A percentile compares a stretch with the other conserved stretches of the same genome.
Conservation (phyloP, 2,797 vertebrate genomes). For the Pogonophryne albipinna region DNA sequence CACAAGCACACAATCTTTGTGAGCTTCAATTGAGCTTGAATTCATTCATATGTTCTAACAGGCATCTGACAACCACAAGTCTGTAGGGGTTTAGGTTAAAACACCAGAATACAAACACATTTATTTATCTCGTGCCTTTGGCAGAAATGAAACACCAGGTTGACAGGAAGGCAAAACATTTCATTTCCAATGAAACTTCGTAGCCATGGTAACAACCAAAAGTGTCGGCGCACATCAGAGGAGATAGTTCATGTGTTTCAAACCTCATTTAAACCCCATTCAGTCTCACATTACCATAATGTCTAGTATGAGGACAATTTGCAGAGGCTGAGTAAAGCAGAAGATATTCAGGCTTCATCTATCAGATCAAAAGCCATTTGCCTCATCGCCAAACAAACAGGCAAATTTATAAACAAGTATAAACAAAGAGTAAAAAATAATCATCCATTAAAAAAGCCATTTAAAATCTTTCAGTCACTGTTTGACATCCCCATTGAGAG, state of each 20-base stretch:
- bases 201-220: conserved; percentile 83
- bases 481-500: conserved; percentile 13
- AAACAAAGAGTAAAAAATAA: conserved; percentile 57
- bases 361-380: conserved; percentile 35
- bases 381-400: conserved; percentile 2
- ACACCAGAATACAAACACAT: not conserved
- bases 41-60: conserved; percentile 15
- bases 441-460: conserved; percentile 28
- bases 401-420: conserved; percentile 38
- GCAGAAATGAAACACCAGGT: conserved; percentile 8
- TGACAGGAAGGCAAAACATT: conserved; percentile 60
- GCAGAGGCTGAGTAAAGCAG: conserved; percentile 33
- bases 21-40: not conserved
- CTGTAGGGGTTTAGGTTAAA: conserved; percentile 9
- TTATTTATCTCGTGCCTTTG: conserved; percentile 4
- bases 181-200: conserved; percentile 67
- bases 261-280: conserved; percentile 70
- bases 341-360: conserved; percentile 31
- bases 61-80: not conserved
- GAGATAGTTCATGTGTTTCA: conserved; percentile 71
- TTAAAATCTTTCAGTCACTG: conserved; percentile 47
- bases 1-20: conserved; percentile 21
- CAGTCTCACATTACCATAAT: conserved; percentile 60
- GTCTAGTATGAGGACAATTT: conserved; percentile 53
- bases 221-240: conserved; percentile 59